Percentiles rank a stretch among this genome's conserved stretches.
phyloP scores from a whole-genome alignment of 1,140 invertebrate genomes.

The Eubasilissa regina region DNA sequence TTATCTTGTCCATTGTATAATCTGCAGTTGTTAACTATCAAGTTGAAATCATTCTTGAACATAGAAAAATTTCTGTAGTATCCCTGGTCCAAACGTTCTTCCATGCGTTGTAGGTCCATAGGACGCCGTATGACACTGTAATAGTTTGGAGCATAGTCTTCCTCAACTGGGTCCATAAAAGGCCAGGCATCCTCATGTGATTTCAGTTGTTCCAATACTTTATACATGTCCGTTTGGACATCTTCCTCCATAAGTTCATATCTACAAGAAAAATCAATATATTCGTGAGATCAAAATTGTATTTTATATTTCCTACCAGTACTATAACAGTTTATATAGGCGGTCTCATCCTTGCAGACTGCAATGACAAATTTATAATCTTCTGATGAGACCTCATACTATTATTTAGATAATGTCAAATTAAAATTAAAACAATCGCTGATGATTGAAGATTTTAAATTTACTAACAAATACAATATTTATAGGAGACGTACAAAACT shows the following conservation, averaged over 20 bases:
- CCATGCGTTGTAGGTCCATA: constrained; percentile 92
- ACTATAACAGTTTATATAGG: too few relatives aligned
- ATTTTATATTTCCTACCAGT: too few relatives aligned
- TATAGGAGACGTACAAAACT: too few relatives aligned
- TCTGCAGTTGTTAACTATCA: constrained; percentile 93
- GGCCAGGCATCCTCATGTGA: constrained; percentile 93
- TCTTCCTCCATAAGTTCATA: constrained; percentile 87
- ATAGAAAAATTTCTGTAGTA: constrained; percentile 85
- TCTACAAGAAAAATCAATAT: constrained; percentile 65
- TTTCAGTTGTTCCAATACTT: constrained; percentile 87
- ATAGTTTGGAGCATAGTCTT: constrained; percentile 92
- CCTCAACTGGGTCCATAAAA: constrained; percentile 91
- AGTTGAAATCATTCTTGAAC: constrained; percentile 90
- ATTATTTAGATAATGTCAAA: too few relatives aligned
- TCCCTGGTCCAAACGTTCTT: constrained; percentile 86
- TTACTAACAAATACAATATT: too few relatives aligned
- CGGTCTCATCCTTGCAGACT: too few relatives aligned
- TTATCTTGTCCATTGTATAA: constrained; percentile 93
- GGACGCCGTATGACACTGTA: constrained; percentile 83
- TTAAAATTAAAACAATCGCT: too few relatives aligned
- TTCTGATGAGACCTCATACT: too few relatives aligned
- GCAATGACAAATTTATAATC: too few relatives aligned
- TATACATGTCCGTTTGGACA: constrained; percentile 89
- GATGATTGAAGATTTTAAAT: too few relatives aligned
- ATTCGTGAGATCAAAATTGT: background rate